Conservation (phyloP, 2,113 vertebrate species). For the Burhinus oedicnemus region DNA sequence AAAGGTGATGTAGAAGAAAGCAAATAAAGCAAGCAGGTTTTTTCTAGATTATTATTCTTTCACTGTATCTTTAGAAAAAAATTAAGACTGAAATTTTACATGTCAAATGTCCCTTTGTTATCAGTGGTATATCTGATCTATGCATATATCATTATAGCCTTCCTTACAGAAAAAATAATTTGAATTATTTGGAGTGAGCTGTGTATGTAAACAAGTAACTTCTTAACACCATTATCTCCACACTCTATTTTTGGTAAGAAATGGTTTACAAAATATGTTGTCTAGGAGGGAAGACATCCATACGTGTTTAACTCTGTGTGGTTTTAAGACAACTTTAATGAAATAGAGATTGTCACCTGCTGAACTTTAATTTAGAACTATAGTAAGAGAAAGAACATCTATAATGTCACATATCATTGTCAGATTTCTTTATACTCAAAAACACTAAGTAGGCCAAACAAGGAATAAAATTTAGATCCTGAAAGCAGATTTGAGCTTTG, state of each 20-base stretch:
- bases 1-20: no score
- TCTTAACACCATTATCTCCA: background rate
- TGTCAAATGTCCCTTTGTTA: no score
- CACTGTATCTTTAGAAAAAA: no score
- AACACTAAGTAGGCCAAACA: background rate
- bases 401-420: no score
- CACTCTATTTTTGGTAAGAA: background rate
- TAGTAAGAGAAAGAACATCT: background rate
- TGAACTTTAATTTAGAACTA: background rate
- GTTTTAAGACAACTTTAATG: background rate
- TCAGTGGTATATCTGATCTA: no score
- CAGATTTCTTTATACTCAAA: background rate
- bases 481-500: background rate
- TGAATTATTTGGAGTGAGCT: no score
- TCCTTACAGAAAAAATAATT: no score
- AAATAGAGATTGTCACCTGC: background rate
- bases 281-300: background rate
- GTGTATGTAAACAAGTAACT: no score
- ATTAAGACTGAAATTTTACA: no score
- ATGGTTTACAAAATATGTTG: background rate
- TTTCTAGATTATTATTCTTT: no score
- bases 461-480: background rate
- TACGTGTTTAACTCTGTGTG: background rate
- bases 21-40: no score
- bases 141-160: no score